Base-by-base conservation (phyloP, 2,888 invertebrate species). In the Eupeodes latifasciatus region DNA sequence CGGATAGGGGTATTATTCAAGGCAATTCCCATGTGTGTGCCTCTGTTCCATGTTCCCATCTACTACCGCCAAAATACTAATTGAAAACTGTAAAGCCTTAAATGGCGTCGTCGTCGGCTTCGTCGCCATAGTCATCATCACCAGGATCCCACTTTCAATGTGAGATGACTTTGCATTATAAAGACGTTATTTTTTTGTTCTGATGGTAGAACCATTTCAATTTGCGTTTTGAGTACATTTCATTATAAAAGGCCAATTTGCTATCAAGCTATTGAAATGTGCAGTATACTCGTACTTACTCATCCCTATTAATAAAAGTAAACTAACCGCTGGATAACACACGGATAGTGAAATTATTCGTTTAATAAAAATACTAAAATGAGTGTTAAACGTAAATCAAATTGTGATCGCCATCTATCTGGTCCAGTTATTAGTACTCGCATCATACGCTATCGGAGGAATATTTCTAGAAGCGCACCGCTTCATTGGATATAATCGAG, bases 191-290 rank as follows among this genome's bases (percentile, higher is more conserved):
- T 78, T 19, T 59, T 72, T 75, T 19, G 10, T 34, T 64, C 19
- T 44, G 5, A 19, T 19, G 14, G 3, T 16, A 75, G 27, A 75
- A 75, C 34, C 76, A 80, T 80, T 81, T 77, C 55, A 76, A 84
- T 84, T 80, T 80, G 67, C 71, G 76, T 64, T 69, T 51, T 86
- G 75, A 55, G 44, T 53, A 81, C 77, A 69, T 66, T 66, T 66
- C 14, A 27, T 27, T 14, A 14, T n/a, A 7, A 14, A 66, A 66
- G 66, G 66, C 47, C 1, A 14, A 14, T 49, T 4, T 66, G 49
- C 49, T 14, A 14, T 49, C 47, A 49, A 49, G 14, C 34, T 0
- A 1, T 34, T 57, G 11, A 12, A 9, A 47, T 10, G 19, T 19
- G 19, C 19, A 19, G 19, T n/a, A n/a, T n/a, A n/a, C n/a, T n/a